Base-by-base conservation (phyloP, 2,888 invertebrate genomes). In the Eupsilia transversa region DNA sequence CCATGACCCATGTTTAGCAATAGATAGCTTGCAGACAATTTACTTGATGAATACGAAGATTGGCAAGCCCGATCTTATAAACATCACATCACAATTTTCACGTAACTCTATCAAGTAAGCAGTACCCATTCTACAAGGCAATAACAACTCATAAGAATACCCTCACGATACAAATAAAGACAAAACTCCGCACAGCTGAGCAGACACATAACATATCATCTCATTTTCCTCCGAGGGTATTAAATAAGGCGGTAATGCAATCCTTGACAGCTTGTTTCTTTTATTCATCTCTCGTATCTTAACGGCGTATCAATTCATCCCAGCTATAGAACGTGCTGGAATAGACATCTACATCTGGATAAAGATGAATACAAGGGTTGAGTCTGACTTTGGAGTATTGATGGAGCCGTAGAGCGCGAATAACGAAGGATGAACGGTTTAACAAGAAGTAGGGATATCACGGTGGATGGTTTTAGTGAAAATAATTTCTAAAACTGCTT, bases 271-370 rank as follows among this genome's bases (percentile, higher is more conserved):
- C 59, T 82, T 71, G 73, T 57, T 85, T 79, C 81, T 80, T 80
- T 84, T 83, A 85, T 84, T 85, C 86, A 86, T 75, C 74, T 70
- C 84, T 81, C 85, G 85, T 86, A 79, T 86, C 74, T 79, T 86
- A 84, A 86, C 83, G 74, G 77, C 70, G 74, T 86, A 86, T 83
- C 79, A 79, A 86, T 86, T 86, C 79, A 83, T 83, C 66, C 67
- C 79, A 57, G 68, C 35, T 30, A 67, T 30, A 68, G 54, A 41
- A 72, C 86, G 75, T 70, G 75, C 73, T 46, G 43, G 33, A 43
- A 57, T 38, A 61, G 35, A 67, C 77, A 66, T 35, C 72, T 66
- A 35, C 35, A 38, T 59, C 49, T 23, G 43, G 63, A 54, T 65
- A 63, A n/a, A 77, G 76, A 84, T 77, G 54, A 71, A 74, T 75